Percentiles rank a stretch among this genome's conserved stretches.
Conservation (phyloP, 2,888 invertebrate genomes). For the Octonoba sinensis region DNA sequence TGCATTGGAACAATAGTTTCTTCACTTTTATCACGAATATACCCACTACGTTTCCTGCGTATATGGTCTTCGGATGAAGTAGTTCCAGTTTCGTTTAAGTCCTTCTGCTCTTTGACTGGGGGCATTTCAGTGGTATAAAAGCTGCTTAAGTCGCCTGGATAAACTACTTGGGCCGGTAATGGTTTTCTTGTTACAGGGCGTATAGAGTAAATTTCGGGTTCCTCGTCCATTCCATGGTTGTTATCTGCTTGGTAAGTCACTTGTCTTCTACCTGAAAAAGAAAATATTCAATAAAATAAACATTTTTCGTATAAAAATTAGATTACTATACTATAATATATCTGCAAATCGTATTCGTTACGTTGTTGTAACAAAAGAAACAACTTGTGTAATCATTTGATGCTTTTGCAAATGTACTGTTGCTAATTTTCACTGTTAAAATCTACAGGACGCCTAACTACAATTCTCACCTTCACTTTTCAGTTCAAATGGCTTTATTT, state of each 20-base stretch:
- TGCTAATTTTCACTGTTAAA: too few species aligned
- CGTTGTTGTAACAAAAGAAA: too few species aligned
- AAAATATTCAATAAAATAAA: neutral
- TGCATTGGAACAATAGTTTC: neutral
- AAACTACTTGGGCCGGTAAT: conserved; percentile 36
- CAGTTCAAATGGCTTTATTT: too few species aligned
- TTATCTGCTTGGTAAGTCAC: conserved; percentile 48
- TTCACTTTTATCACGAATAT: neutral
- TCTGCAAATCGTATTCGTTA: too few species aligned
- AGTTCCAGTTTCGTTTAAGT: neutral
- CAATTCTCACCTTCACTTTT: too few species aligned
- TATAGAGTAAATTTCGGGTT: conserved; percentile 18
- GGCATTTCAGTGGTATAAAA: conserved; percentile 43
- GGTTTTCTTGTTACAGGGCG: conserved; percentile 48
- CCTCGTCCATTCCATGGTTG: conserved; percentile 5
- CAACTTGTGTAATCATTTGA: too few species aligned
- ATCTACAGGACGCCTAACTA: too few species aligned
- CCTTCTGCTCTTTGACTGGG: neutral
- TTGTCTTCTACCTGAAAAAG: conserved; percentile 46
- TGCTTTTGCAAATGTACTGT: too few species aligned
- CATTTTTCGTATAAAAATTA: neutral
- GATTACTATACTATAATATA: neutral
- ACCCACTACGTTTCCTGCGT: conserved; percentile 16
- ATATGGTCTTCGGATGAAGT: neutral
- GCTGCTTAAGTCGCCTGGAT: conserved; percentile 54